Percentiles rank a stretch among this genome's conserved stretches.
These are phyloP conservation scores for Oostethus manadensis DNA, from an alignment of 2,113 vertebrate species.

Conservation along the genomic window DNA sequence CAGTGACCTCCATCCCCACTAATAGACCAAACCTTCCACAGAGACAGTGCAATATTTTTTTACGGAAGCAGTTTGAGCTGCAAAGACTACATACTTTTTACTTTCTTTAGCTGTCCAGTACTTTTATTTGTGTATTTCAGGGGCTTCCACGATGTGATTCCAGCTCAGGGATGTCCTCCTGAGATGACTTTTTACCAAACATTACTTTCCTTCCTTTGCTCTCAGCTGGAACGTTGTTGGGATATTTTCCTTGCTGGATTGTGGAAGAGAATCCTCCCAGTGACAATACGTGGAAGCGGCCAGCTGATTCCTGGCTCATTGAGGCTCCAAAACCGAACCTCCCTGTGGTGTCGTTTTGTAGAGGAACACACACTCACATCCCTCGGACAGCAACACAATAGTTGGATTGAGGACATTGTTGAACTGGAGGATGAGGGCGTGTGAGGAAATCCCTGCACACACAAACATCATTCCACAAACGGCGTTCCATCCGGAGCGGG, in stretches of 20 bases:
- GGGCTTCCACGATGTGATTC: too few species aligned
- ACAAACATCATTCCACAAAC: slow-evolving; percentile 1
- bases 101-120: too few species aligned
- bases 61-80: too few species aligned
- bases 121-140: too few species aligned
- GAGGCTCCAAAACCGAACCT: slow-evolving; percentile 20
- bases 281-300: slow-evolving; percentile 60
- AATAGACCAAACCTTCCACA: too few species aligned
- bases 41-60: too few species aligned
- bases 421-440: slow-evolving; percentile 53
- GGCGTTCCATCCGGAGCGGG: slow-evolving; percentile 10
- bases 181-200: background rate
- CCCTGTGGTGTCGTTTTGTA: slow-evolving; percentile 54
- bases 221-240: background rate
- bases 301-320: slow-evolving; percentile 35
- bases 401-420: slow-evolving; percentile 34
- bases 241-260: slow-evolving; percentile 23
- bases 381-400: slow-evolving; percentile 45
- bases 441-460: slow-evolving; percentile 58
- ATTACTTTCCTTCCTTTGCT: slow-evolving; percentile 2
- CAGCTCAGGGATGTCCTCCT: background rate
- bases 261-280: slow-evolving; percentile 16
- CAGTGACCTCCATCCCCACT: too few species aligned
- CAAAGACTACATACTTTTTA: too few species aligned
- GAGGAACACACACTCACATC: slow-evolving; percentile 59